These are phyloP conservation scores for Colossoma macropomum DNA, from an alignment of 2,113 vertebrate genomes.

Conservation along the genomic window DNA sequence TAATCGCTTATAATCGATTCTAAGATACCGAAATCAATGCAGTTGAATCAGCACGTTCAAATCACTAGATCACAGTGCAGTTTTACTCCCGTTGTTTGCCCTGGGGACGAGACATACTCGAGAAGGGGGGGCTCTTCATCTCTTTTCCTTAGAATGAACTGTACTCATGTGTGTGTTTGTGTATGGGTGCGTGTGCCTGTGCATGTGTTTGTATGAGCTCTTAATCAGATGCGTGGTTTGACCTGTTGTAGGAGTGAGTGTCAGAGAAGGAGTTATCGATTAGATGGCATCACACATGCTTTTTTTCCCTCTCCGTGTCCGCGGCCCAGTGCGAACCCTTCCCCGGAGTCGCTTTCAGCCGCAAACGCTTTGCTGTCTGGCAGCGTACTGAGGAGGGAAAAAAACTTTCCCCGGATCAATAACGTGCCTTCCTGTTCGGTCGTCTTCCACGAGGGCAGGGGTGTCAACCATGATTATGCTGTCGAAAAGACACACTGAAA, in stretches of 20 bases:
- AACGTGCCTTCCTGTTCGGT: slow-evolving; percentile 22
- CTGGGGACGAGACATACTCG: background rate
- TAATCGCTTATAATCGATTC: background rate
- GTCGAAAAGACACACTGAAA: slow-evolving; percentile 29
- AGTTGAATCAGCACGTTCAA: background rate
- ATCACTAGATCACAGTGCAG: background rate
- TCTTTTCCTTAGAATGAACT: background rate
- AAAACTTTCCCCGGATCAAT: slow-evolving; percentile 50
- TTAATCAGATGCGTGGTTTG: slow-evolving; percentile 34
- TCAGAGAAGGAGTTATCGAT: slow-evolving; percentile 42
- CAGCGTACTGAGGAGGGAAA: background rate
- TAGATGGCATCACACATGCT: slow-evolving; percentile 17
- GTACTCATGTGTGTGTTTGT: background rate
- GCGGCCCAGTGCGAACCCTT: background rate
- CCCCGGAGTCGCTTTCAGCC: background rate
- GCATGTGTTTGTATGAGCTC: background rate
- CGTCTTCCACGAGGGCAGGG: slow-evolving; percentile 40
- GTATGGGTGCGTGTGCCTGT: background rate
- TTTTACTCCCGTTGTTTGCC: background rate
- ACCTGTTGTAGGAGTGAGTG: slow-evolving; percentile 45
- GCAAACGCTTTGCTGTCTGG: slow-evolving; percentile 3
- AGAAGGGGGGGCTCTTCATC: background rate
- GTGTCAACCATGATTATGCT: slow-evolving; percentile 49
- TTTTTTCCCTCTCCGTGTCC: slow-evolving; percentile 2
- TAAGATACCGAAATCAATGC: background rate